A percentile compares a stretch with the other conserved stretches of the same genome.
Conservation (phyloP, 2,113 vertebrate genomes). For the Illadopsis cleaveri region DNA sequence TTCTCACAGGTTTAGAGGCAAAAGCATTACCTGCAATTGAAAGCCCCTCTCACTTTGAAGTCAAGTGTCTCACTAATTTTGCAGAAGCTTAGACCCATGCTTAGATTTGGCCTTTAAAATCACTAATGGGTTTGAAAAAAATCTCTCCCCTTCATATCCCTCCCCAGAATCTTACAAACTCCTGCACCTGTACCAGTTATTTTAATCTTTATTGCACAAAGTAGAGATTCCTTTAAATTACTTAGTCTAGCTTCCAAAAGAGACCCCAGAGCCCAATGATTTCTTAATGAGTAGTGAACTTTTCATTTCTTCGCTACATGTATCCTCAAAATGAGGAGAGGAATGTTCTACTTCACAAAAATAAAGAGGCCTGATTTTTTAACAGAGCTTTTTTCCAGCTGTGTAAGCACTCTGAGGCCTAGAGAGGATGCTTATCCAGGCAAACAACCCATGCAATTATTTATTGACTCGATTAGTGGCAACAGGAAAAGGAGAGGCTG, state of each 20-base stretch:
- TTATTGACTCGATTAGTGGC: not conserved
- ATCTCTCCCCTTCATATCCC: not conserved
- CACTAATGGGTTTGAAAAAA: conserved; percentile 24
- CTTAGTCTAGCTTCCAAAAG: conserved; percentile 37
- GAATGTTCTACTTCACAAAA: not conserved
- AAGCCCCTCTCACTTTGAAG: conserved; percentile 55
- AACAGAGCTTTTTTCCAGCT: conserved; percentile 16
- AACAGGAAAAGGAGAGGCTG: not conserved
- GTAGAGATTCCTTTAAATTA: conserved; percentile 26
- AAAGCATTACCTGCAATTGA: conserved; percentile 61
- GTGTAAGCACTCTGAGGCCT: not conserved
- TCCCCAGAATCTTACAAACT: conserved; percentile 27
- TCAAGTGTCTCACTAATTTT: conserved; percentile 51
- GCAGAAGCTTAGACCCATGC: conserved; percentile 13
- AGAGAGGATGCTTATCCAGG: conserved; percentile 12
- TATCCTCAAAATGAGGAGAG: conserved; percentile 28
- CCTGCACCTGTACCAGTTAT: not conserved
- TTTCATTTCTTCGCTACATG: conserved; percentile 45
- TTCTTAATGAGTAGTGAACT: conserved; percentile 38
- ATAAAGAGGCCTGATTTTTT: conserved; percentile 35
- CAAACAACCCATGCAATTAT: not conserved
- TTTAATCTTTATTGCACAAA: conserved; percentile 38
- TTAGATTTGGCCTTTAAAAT: conserved; percentile 61
- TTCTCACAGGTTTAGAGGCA: conserved; percentile 67
- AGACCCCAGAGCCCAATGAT: conserved; percentile 43